Conservation (phyloP, 1,140 invertebrate species). For the Ceratina calcarata region DNA sequence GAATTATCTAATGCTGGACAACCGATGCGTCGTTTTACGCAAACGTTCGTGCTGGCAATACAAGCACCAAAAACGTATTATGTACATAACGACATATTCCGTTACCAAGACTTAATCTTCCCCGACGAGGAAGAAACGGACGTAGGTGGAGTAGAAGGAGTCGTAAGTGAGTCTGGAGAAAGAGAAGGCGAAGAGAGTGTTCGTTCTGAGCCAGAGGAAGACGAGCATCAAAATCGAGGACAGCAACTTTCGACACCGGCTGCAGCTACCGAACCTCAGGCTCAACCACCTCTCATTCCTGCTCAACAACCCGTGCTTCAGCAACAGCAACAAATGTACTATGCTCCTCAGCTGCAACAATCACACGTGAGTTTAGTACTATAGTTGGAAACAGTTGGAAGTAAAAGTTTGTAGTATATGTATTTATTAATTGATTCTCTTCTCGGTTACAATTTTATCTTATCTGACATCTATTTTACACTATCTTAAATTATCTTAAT, state of each 20-base stretch:
- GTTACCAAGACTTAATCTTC: slow-evolving; percentile 88
- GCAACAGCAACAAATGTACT: slow-evolving; percentile 75
- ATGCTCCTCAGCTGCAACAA: slow-evolving; percentile 69
- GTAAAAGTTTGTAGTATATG: background rate
- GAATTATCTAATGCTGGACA: slow-evolving; percentile 97
- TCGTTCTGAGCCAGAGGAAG: slow-evolving; percentile 86
- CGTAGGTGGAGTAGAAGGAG: slow-evolving; percentile 67
- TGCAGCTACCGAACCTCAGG: slow-evolving; percentile 68
- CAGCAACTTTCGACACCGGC: slow-evolving; percentile 67
- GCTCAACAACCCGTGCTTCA: slow-evolving; percentile 68
- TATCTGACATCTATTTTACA: too few species aligned
- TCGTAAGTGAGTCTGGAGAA: slow-evolving; percentile 68
- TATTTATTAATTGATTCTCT: too few species aligned
- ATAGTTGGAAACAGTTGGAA: background rate
- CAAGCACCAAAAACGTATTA: slow-evolving; percentile 98
- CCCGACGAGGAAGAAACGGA: slow-evolving; percentile 85
- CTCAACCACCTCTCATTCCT: slow-evolving; percentile 67
- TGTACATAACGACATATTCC: slow-evolving; percentile 99
- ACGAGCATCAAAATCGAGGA: slow-evolving; percentile 76
- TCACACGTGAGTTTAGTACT: slow-evolving; percentile 62
- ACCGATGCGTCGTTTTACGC: slow-evolving; percentile 97
- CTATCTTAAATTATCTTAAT: too few species aligned
- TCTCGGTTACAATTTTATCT: too few species aligned
- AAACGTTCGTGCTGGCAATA: slow-evolving; percentile 97
- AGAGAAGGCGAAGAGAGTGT: slow-evolving; percentile 82